Evolutionary conservation across 2,888 invertebrate genomes (phyloP).

Genomic region (Drosophila mayaguana): DNA sequence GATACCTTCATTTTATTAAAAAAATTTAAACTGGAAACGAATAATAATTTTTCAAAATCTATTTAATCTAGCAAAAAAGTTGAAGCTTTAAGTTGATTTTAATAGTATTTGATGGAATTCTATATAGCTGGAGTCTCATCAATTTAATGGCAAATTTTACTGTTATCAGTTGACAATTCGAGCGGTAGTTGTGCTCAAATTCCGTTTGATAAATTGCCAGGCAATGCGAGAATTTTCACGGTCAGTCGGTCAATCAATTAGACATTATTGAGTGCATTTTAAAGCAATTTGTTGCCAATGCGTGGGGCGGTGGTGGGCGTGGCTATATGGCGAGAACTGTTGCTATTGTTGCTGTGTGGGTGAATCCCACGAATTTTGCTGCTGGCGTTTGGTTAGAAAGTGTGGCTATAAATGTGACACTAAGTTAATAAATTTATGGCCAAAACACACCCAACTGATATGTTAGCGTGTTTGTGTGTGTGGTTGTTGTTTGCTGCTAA

Average conservation of each 20-base stretch:
- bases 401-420: constrained; percentile 75
- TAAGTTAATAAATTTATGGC: constrained; percentile 80
- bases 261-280: constrained; percentile 43
- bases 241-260: constrained; percentile 52
- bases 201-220: constrained; percentile 32
- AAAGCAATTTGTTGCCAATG: constrained; percentile 41
- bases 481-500: constrained; percentile 45
- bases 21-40: neutral
- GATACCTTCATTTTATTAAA: neutral
- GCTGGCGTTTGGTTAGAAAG: constrained; percentile 49
- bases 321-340: constrained; percentile 18
- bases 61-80: neutral
- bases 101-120: neutral
- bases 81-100: neutral
- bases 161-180: constrained; percentile 23
- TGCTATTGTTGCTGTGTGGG: constrained; percentile 19
- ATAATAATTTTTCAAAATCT: neutral
- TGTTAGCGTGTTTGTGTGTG: neutral
- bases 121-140: neutral
- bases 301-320: neutral
- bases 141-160: neutral
- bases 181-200: constrained; percentile 18
- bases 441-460: constrained; percentile 73
- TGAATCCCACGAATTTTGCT: constrained; percentile 34
- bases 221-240: constrained; percentile 42